phyloP scores from a whole-genome alignment of 2,797 vertebrate species.

The Staurois parvus region DNA sequence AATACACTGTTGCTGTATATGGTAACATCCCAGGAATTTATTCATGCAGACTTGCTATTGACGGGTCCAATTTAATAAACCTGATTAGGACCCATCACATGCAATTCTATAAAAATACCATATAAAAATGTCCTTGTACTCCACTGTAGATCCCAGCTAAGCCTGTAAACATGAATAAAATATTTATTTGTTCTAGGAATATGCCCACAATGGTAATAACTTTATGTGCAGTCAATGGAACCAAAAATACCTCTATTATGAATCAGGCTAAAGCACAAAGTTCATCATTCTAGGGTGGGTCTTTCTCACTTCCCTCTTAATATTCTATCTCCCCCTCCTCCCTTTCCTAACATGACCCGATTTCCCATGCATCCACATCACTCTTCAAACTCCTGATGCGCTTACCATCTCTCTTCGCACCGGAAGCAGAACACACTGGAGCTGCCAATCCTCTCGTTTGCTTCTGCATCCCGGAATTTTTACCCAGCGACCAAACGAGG shows the following conservation, averaged over 20 bases:
- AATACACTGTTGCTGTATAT: too few species aligned
- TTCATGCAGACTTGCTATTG: too few species aligned
- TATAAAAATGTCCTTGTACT: too few species aligned
- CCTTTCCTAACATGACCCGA: not conserved
- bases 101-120: too few species aligned
- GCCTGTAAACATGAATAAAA: too few species aligned
- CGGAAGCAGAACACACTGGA: constrained; percentile 48
- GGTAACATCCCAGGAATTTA: too few species aligned
- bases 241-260: not conserved
- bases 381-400: not conserved
- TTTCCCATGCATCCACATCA: not conserved
- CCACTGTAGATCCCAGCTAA: too few species aligned
- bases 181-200: too few species aligned
- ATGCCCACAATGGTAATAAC: not conserved
- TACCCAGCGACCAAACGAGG: not conserved
- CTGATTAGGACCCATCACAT: too few species aligned
- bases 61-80: too few species aligned
- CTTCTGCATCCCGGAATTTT: constrained; percentile 31
- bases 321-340: not conserved
- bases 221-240: not conserved
- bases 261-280: not conserved
- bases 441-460: constrained; percentile 37
- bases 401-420: not conserved
- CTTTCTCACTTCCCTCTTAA: constrained; percentile 9
- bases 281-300: not conserved